Evolutionary conservation across 2,113 vertebrate species (phyloP), one percentile per base, ranked within the genome.

Genomic region (Gambusia affinis): DNA sequence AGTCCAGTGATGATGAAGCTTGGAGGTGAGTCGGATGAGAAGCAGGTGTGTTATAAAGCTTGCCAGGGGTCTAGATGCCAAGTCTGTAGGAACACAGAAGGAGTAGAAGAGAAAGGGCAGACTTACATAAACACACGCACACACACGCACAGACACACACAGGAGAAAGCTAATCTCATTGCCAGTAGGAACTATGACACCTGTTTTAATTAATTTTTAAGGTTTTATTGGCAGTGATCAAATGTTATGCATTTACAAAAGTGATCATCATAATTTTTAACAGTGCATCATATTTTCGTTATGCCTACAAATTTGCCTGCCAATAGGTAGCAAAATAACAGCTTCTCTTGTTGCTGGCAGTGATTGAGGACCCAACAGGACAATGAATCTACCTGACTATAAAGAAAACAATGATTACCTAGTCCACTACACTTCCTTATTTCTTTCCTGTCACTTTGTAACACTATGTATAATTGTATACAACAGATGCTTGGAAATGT

Each of bases 391-490:
- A 31, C 12, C n/a, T 79, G 29, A 80, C 75, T 71, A 71, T 75
- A 64, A n/a, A 60, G 14, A 62, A 27, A 24, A 42, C 67, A 66
- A 33, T 2, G 1, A 11, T 60, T 47, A 37, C 27, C 12, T 61
- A 4, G 37, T 27, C 14, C 31, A 60, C 15, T 66, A 39, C 51
- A 60, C 6, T 39, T 74, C 14, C 22, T 28, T 19, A 24, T 39
- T 37, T 66, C 64, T 71, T 65, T 44, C 44, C 24, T 47, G 64
- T 72, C 61, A 79, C 47, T 76, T 70, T 75, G 68, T 66, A 68
- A 73, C 27, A 35, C 27, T 33, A 14, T 69, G 57, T 15, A 28
- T 68, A 76, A 81, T 71, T 44, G 67, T 67, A 79, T 39, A 22
- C 69, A 85, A 72, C 33, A 64, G 64, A 66, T 44, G 27, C 31